These are phyloP conservation scores for Platycnemis pennipes DNA, from an alignment of 2,888 invertebrate species.

Conservation along the genomic window DNA sequence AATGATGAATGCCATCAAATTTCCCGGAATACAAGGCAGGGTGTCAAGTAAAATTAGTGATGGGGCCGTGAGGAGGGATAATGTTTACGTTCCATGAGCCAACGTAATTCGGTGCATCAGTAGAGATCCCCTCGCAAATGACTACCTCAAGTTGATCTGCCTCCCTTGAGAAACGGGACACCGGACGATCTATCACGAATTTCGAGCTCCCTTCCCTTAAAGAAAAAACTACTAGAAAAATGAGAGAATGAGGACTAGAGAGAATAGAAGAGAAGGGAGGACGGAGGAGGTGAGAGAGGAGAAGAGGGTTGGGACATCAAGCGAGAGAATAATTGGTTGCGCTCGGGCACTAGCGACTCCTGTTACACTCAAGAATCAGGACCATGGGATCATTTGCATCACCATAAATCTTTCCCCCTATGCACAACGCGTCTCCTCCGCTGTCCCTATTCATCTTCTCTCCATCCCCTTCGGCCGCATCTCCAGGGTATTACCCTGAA, in stretches of 20 bases:
- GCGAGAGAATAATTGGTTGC: not conserved
- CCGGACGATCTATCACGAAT: not conserved
- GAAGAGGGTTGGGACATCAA: not conserved
- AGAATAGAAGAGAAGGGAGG: not conserved
- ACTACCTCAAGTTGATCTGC: no score
- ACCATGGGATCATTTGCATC: constrained; percentile 6
- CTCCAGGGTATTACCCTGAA: constrained; percentile 16
- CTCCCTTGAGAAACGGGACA: not conserved
- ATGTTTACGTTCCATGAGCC: no score
- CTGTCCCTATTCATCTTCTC: not conserved
- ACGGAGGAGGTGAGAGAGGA: not conserved
- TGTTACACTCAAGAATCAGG: not conserved
- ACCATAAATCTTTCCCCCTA: not conserved
- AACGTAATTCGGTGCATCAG: no score
- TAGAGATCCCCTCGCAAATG: no score
- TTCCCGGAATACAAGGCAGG: no score
- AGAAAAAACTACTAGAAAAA: no score
- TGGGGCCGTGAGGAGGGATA: no score
- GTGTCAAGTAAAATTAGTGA: no score
- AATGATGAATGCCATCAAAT: no score
- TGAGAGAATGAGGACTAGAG: not conserved
- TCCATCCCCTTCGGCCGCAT: not conserved
- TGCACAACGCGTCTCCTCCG: not conserved
- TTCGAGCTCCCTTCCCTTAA: not conserved
- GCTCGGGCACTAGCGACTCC: not conserved